A percentile compares a stretch with the other conserved stretches of the same genome.
phyloP scores from a whole-genome alignment of 37 sponge, comb jelly and placozoan genomes.

The Axinella damicornis region DNA sequence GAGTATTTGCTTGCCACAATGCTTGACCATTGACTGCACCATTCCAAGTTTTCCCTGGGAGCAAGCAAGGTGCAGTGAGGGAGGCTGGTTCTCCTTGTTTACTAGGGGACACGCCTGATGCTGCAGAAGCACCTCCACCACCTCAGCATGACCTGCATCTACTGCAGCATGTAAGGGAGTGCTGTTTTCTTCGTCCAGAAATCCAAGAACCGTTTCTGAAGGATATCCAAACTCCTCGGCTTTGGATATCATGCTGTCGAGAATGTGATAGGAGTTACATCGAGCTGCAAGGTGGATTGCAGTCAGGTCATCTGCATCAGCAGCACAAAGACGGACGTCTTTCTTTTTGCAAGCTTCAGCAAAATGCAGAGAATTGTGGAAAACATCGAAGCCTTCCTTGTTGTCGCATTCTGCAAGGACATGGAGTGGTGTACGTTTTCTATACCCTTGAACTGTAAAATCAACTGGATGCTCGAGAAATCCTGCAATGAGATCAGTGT shows the following conservation, averaged over 20 bases:
- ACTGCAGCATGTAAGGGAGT: slow-evolving; percentile 91
- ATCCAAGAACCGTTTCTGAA: slow-evolving; percentile 49
- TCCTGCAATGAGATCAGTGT: slow-evolving; percentile 37
- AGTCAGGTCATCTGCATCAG: slow-evolving; percentile 73
- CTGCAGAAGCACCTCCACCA: slow-evolving; percentile 77
- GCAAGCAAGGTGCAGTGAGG: slow-evolving; percentile 80
- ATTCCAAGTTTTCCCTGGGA: slow-evolving; percentile 72
- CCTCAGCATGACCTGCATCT: slow-evolving; percentile 74
- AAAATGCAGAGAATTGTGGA: slow-evolving; percentile 25
- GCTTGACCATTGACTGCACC: slow-evolving; percentile 55
- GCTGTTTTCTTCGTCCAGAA: slow-evolving; percentile 85
- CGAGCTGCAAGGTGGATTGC: slow-evolving; percentile 83
- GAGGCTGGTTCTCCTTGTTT: slow-evolving; percentile 55
- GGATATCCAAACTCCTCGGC: slow-evolving; percentile 62
- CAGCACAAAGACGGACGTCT: slow-evolving; percentile 67
- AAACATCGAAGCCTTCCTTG: slow-evolving; percentile 41
- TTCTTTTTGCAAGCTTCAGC: neutral
- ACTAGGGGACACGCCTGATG: slow-evolving; percentile 59
- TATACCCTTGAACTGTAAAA: slow-evolving; percentile 28
- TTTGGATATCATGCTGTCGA: slow-evolving; percentile 56
- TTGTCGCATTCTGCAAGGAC: slow-evolving; percentile 73
- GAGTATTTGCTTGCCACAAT: slow-evolving; percentile 31
- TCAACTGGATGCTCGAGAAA: slow-evolving; percentile 53
- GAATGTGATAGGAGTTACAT: slow-evolving; percentile 55
- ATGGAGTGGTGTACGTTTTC: slow-evolving; percentile 75